These are phyloP conservation scores for Calcarius lapponicus DNA, from an alignment of 2,797 vertebrate species.

Conservation along the genomic window DNA sequence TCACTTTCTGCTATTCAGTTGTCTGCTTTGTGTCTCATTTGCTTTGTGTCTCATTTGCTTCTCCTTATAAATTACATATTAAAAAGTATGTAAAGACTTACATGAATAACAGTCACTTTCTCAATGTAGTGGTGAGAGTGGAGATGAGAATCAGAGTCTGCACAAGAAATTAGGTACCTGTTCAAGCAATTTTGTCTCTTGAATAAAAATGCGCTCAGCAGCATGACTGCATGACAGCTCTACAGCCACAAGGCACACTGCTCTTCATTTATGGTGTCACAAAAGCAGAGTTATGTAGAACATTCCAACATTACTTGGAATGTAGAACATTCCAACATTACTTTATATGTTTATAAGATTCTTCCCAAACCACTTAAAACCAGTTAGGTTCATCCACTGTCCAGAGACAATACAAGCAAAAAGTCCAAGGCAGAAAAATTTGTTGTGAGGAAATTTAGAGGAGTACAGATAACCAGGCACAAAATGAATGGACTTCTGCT, in stretches of 20 bases:
- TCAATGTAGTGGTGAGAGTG: not conserved
- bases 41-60: not conserved
- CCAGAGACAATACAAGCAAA: not conserved
- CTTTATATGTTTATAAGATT: not conserved
- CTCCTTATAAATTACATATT: not conserved
- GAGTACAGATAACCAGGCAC: not conserved
- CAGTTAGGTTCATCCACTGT: not conserved
- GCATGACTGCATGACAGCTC: not conserved
- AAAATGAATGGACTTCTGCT: not conserved
- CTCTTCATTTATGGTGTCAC: not conserved
- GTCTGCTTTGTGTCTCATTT: too few species aligned
- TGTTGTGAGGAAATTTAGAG: not conserved
- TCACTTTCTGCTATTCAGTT: not conserved
- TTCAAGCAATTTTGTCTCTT: not conserved
- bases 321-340: not conserved
- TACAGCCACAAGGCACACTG: not conserved
- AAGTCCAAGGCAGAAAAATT: too few species aligned
- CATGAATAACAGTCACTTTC: not conserved
- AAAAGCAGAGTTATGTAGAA: not conserved
- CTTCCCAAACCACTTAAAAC: not conserved
- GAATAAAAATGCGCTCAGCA: rapidly evolving
- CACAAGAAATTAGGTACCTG: not conserved
- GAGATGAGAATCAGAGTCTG: not conserved
- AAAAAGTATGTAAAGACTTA: not conserved
- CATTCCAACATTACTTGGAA: not conserved